Evolutionary conservation across 2,113 vertebrate genomes (phyloP), one percentile per base, ranked within the genome.

Genomic region (Chloropsis hardwickii): DNA sequence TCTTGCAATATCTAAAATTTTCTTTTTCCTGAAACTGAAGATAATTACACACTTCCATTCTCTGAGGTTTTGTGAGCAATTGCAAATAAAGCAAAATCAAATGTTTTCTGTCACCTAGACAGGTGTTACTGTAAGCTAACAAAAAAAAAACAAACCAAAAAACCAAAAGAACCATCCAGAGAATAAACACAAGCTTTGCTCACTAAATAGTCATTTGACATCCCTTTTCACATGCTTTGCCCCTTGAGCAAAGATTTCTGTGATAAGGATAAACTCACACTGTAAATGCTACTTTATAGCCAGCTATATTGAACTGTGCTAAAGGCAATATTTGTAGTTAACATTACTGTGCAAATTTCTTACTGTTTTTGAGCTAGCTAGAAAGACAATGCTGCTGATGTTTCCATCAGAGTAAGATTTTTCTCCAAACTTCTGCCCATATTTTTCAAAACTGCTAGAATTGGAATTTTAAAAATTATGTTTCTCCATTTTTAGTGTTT

Each of bases 131-230:
- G 82, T 61, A 96, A 97, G 48, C 78, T 95, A 94, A 97, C 77
- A 95, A 97, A 94, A 97, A 83, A 97, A 97, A 96, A 76, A 95
- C 6, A 24, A 51, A 78, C n/a, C n/a, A n/a, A n/a, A n/a, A n/a
- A n/a, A n/a, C n/a, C n/a, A 80, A 93, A 58, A 24, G 29, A 53
- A 11, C 9, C 14, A 82, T 79, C 24, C 57, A 85, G 86, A 96
- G 88, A 85, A 95, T 73, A 95, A 93, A 83, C 4, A 39, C 33
- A 71, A 70, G 44, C 44, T 62, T 80, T 65, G 66, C 47, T 94
- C 79, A 40, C 94, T 78, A 92, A 83, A 60, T 9, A 95, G 89
- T 54, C 50, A 53, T 92, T 95, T 97, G 84, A 89, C 88, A 91
- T 67, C 62, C 64, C 50, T 94, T 96, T 94, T 94, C 47, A 45